Evolutionary conservation across 2,797 vertebrate genomes (phyloP).

Genomic region (Microcaecilia unicolor): DNA sequence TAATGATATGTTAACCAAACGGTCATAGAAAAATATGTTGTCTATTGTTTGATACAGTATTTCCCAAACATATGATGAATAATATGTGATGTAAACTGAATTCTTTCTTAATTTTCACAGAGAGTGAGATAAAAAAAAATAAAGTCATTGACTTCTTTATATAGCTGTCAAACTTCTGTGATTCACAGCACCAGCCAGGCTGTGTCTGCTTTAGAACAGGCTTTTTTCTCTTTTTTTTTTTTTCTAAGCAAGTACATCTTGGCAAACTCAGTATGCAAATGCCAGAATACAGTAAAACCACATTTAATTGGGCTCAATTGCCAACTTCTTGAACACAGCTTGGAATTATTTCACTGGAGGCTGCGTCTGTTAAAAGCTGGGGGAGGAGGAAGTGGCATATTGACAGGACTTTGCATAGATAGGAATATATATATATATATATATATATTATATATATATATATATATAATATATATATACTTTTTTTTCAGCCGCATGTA

Average conservation of each 20-base stretch:
- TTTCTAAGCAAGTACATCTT: conserved; percentile 63
- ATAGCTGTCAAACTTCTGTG: conserved; percentile 39
- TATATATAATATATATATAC: no score
- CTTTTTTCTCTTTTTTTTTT: conserved; percentile 17
- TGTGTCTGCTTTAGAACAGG: conserved; percentile 41
- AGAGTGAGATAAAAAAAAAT: conserved; percentile 7
- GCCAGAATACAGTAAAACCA: conserved; percentile 72
- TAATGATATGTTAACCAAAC: background rate
- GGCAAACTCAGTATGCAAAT: conserved; percentile 68
- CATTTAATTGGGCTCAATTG: conserved; percentile 73
- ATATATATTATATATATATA: no score
- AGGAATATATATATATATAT: no score
- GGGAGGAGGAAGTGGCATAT: conserved; percentile 64
- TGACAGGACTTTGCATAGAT: conserved; percentile 64
- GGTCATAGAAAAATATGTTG: background rate
- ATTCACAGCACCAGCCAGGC: conserved; percentile 35
- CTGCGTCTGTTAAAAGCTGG: conserved; percentile 69
- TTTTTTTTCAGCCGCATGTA: no score
- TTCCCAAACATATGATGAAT: background rate
- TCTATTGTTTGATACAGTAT: background rate
- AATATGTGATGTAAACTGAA: conserved; percentile 2
- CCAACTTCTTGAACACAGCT: conserved; percentile 73
- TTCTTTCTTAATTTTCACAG: conserved; percentile 8
- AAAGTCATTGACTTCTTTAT: conserved; percentile 25
- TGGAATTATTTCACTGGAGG: conserved; percentile 69